Evolutionary conservation across 64 coral and sea anemone genomes (phyloP), one percentile per base, ranked within the genome.

Genomic region (Montipora efflorescens): DNA sequence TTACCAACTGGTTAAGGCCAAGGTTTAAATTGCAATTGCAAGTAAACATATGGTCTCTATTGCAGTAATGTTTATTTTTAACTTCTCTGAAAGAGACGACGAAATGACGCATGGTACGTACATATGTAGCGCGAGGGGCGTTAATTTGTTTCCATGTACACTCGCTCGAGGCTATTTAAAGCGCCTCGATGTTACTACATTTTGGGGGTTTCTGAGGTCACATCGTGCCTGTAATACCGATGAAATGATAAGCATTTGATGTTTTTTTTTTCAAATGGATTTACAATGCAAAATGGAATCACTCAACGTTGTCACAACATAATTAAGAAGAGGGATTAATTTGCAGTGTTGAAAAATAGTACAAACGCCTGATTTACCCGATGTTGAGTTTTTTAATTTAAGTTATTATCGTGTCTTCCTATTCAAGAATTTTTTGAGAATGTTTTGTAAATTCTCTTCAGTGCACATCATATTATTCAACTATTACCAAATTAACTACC

Each of bases 221-320:
- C 19, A 22, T 0, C 20, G 68, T 23, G 6, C 5, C 61, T 64
- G 4, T 4, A 71, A 18, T 18, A 68, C 14, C 19, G 18, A 71
- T 5, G 19, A 71, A 71, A 15, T 22, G 20, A 71, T 71, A 71
- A 21, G 8, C 62, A 15, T 67, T 18, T 14, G 8, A 4, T 15
- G 12, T 18, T 57, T 8, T 71, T 71, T 19, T 22, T 18, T 71
- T 5, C 3, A 71, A 71, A 71, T 9, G 68, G 68, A n/a, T 82
- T 82, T 36, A 36, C 36, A 36, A 36, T 4, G 6, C 3, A 43
- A 47, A 82, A 18, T 44, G 79, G 36, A 36, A 36, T 43, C 79
- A 82, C 79, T 82, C 21, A 1, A 61, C 55, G 79, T 82, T 62
- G 21, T 61, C 20, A 82, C 55, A 82, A 82, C 79, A 82, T 36